A percentile compares a stretch with the other conserved stretches of the same genome.
Conservation (phyloP, 2,888 invertebrate genomes). For the Lamellibrachia columna region DNA sequence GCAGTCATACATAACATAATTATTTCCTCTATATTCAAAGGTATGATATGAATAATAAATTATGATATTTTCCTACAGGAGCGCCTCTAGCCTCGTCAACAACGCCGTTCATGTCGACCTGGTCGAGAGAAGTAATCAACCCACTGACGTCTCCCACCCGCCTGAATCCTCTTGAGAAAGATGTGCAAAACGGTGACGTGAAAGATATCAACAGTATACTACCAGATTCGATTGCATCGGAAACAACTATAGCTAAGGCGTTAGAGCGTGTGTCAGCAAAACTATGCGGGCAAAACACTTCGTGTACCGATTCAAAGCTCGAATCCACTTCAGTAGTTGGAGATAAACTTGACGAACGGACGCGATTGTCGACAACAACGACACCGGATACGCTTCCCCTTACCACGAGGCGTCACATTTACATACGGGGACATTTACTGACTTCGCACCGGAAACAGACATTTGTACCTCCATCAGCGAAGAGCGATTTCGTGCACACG, state of each 20-base stretch:
- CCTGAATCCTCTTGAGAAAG: neutral
- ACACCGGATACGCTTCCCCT: neutral
- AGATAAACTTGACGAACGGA: neutral
- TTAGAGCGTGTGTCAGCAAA: neutral
- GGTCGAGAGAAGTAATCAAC: neutral
- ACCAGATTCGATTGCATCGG: neutral
- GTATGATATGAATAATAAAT: neutral
- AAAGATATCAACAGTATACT: neutral
- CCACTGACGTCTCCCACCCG: neutral
- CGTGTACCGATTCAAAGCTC: neutral
- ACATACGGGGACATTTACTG: constrained; percentile 3
- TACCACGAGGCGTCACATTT: neutral
- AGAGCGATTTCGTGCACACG: neutral
- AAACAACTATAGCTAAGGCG: neutral
- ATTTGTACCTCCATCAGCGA: neutral
- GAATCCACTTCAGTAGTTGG: neutral
- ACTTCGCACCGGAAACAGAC: neutral
- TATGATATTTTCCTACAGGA: neutral
- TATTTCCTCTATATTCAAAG: neutral
- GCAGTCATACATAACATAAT: neutral
- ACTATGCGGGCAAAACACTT: neutral
- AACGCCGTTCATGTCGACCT: neutral
- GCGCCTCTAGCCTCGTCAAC: neutral
- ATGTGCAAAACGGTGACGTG: neutral
- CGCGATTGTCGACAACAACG: neutral